Base-by-base conservation (phyloP, 2,888 invertebrate genomes). In the Myopa tessellatipennis region DNA sequence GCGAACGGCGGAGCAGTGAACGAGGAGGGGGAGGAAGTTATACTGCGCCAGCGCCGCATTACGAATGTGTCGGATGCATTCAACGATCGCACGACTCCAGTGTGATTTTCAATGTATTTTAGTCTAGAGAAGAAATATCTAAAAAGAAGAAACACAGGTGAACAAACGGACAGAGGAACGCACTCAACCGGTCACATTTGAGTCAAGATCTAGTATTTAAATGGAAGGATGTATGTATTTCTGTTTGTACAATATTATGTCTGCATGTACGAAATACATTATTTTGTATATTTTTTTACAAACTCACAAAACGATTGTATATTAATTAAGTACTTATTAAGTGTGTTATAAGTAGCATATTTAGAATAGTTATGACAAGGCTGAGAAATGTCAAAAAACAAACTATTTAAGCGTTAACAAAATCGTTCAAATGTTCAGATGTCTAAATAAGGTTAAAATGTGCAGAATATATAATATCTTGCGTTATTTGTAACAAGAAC, bases 1-100 rank as follows among this genome's bases (percentile, higher is more conserved):
- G 36, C 14, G 7, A 74, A 45, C 14, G 70, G 61, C 70, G 65
- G 60, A 7, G 61, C 10, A 18, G 73, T 52, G 77, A 77, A 77
- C 60, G 79, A 80, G 7, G 78, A 81, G 55, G 2, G 78, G 78
- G 74, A 77, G 76, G 26, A 80, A 67, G 50, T 80, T 77, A 78
- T 77, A 68, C 45, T 79, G 38, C 80, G 80, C 14, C 77, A 80
- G 45, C 80, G 81, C 40, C 80, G 79, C 72, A n/a, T 63, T 50
- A 72, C 79, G 50, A 81, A 76, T 73, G 18, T 78, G 26, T 77
- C 65, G 52, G 80, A 81, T 74, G 79, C 73, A 67, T 75, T 80
- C 71, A 80, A 80, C 60, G 84, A 86, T 74, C 82, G 84, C 52
- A 84, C 82, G 74, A 85, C 86, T 69, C 83, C 84, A 34, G 84